Conservation (phyloP, 2,888 invertebrate genomes). For the Lordiphosa fenestrarum region DNA sequence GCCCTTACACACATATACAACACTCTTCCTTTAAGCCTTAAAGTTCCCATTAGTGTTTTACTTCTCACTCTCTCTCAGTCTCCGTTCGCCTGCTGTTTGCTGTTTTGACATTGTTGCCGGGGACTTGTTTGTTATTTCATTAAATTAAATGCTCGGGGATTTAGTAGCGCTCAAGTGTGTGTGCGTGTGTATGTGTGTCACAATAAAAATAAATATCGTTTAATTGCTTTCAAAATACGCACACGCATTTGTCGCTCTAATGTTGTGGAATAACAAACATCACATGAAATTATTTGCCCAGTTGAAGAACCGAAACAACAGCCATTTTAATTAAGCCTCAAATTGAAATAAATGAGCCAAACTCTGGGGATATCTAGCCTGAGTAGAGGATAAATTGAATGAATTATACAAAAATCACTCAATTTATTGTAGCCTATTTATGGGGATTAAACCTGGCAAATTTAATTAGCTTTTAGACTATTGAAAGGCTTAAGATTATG, state of each 20-base stretch:
- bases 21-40: slow-evolving; percentile 55
- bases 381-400: no score
- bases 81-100: slow-evolving; percentile 36
- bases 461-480: no score
- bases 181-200: slow-evolving; percentile 23
- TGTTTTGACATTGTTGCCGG: slow-evolving; percentile 54
- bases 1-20: slow-evolving; percentile 34
- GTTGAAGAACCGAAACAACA: no score
- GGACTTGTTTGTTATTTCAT: slow-evolving; percentile 70
- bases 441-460: no score
- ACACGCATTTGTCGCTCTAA: slow-evolving; percentile 35
- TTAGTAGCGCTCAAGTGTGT: slow-evolving; percentile 23
- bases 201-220: slow-evolving; percentile 61
- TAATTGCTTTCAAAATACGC: slow-evolving; percentile 58
- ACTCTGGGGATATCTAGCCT: no score
- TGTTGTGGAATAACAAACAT: slow-evolving; percentile 32
- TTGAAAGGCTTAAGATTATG: slow-evolving; percentile 2
- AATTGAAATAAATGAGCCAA: no score
- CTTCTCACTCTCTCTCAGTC: slow-evolving; percentile 13
- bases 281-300: slow-evolving; percentile 27
- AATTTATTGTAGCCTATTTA: no score
- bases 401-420: no score
- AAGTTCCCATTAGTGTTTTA: slow-evolving; percentile 61
- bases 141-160: slow-evolving; percentile 66
- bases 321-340: no score